Percentiles rank a stretch among this genome's conserved stretches.
These are phyloP conservation scores for Lampropteryx suffumata DNA, from an alignment of 2,888 invertebrate genomes.

Conservation along the genomic window DNA sequence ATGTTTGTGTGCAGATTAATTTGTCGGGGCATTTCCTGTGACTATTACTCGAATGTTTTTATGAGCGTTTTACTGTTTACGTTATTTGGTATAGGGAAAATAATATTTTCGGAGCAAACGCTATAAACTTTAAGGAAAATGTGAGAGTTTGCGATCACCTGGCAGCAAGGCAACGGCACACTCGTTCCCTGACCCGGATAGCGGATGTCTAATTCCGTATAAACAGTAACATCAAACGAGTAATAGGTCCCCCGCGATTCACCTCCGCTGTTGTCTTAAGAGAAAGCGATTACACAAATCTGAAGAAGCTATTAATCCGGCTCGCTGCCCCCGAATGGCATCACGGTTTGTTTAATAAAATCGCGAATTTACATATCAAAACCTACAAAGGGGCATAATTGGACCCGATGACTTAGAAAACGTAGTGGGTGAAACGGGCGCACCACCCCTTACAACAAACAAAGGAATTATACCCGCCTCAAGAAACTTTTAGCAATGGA, in stretches of 20 bases:
- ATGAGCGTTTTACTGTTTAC: conserved; percentile 38
- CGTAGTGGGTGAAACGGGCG: conserved; percentile 75
- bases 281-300: conserved; percentile 83
- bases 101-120: conserved; percentile 29
- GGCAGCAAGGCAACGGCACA: conserved; percentile 28
- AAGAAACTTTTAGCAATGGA: conserved; percentile 84
- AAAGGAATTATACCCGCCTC: conserved; percentile 84
- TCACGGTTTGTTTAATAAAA: conserved; percentile 83
- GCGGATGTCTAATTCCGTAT: conserved; percentile 28
- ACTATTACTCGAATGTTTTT: conserved; percentile 57
- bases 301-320: conserved; percentile 82
- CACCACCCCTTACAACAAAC: conserved; percentile 77
- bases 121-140: conserved; percentile 24
- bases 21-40: conserved; percentile 63
- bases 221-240: conserved; percentile 50
- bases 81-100: conserved; percentile 35
- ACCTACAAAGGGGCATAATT: conserved; percentile 84
- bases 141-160: conserved; percentile 18
- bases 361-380: conserved; percentile 83
- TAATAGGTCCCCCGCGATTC: conserved; percentile 68
- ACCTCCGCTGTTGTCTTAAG: conserved; percentile 77
- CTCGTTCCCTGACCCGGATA: conserved; percentile 26
- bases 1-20: conserved; percentile 76
- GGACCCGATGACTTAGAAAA: conserved; percentile 84
- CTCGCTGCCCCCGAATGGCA: conserved; percentile 81